Evolutionary conservation across 1,140 invertebrate species (phyloP).

Genomic region (Ips typographus): DNA sequence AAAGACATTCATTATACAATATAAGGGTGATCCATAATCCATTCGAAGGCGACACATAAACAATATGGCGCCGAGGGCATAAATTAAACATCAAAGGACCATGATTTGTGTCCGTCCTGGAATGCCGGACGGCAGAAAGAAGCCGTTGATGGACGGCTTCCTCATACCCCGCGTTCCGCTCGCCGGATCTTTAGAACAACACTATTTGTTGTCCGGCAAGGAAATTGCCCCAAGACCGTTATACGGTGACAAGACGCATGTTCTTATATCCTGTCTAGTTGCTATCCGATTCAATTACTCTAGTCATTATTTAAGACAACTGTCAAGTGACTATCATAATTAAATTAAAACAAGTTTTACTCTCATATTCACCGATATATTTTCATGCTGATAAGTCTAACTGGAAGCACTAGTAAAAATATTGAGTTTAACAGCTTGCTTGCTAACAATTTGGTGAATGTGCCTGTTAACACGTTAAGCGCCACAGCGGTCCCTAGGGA

Average conservation of each 20-base stretch:
- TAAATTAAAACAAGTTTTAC: too few relatives aligned
- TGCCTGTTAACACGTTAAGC: too few relatives aligned
- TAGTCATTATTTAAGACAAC: neutral
- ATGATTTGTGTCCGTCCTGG: constrained; percentile 31
- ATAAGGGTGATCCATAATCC: too few relatives aligned
- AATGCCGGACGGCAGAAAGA: constrained; percentile 27
- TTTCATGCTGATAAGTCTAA: too few relatives aligned
- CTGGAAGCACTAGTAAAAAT: too few relatives aligned
- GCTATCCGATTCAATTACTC: neutral
- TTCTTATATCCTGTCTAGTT: constrained; percentile 22
- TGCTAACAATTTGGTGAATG: too few relatives aligned
- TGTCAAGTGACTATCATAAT: too few relatives aligned
- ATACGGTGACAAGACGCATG: constrained; percentile 27
- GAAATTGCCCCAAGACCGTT: constrained; percentile 29
- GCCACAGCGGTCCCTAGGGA: too few relatives aligned
- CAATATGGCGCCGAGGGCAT: constrained; percentile 9
- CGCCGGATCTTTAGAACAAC: constrained; percentile 25
- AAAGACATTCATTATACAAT: neutral
- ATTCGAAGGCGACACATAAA: constrained; percentile 5
- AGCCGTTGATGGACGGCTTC: constrained; percentile 37
- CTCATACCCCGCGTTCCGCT: constrained; percentile 6
- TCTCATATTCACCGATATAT: too few relatives aligned
- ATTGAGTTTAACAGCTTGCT: too few relatives aligned
- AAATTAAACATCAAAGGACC: constrained; percentile 21
- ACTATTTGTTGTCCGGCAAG: constrained; percentile 29